Evolutionary conservation across 2,888 invertebrate species (phyloP).

Genomic region (Trissolcus brochymenae): DNA sequence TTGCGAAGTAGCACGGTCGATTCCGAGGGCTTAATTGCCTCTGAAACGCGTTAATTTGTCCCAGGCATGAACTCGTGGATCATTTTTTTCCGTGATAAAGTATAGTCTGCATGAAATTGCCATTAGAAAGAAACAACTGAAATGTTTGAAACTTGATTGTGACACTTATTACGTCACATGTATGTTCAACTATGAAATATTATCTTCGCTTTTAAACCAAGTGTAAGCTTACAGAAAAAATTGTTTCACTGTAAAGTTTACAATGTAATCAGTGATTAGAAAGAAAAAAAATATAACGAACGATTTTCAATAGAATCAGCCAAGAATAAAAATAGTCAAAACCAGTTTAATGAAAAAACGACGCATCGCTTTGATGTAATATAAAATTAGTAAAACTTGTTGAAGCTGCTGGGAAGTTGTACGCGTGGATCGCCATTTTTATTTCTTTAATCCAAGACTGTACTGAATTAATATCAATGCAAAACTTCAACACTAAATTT

Average conservation of each 20-base stretch:
- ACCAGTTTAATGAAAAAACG: no score
- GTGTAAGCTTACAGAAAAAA: neutral
- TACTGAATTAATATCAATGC: no score
- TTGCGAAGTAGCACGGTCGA: constrained; percentile 1
- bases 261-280: no score
- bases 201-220: constrained; percentile 11
- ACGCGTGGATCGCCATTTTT: no score
- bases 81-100: constrained; percentile 20
- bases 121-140: constrained; percentile 14
- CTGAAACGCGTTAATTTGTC: constrained; percentile 24
- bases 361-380: no score
- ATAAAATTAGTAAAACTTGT: no score
- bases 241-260: neutral
- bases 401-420: no score
- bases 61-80: constrained; percentile 8
- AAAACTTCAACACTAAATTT: no score
- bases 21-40: constrained; percentile 27
- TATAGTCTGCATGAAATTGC: constrained; percentile 7
- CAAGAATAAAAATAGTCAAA: no score
- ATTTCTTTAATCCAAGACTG: no score
- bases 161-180: constrained; percentile 19
- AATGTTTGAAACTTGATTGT: constrained; percentile 29
- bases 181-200: constrained; percentile 15
- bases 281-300: no score
- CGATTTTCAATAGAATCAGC: no score